phyloP scores from a whole-genome alignment of 2,888 invertebrate genomes.

The Amiota minor region DNA sequence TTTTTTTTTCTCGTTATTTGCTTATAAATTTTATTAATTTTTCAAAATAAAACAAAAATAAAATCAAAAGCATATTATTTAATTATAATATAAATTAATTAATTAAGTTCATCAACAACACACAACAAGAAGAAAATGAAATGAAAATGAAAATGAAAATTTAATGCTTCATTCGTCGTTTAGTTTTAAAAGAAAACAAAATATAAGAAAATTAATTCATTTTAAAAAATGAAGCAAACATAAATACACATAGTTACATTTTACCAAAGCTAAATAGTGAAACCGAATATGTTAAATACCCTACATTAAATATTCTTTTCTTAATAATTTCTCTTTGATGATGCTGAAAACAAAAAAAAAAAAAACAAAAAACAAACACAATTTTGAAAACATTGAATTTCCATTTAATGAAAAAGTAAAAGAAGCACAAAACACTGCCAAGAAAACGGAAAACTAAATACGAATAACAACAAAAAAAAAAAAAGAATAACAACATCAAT shows the following conservation, averaged over 20 bases:
- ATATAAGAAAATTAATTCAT: not conserved
- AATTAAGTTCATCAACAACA: conserved; percentile 1
- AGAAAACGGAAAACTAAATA: conserved; percentile 50
- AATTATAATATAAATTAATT: not conserved
- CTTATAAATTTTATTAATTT: not conserved
- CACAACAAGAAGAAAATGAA: not conserved
- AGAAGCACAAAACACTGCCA: conserved; percentile 58
- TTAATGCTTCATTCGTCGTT: not conserved
- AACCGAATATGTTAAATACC: not conserved
- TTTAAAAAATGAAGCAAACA: not conserved
- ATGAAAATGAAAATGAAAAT: not conserved
- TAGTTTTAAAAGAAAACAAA: not conserved
- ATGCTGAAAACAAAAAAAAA: conserved; percentile 1
- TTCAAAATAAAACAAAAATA: not conserved
- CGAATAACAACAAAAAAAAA: conserved; percentile 38
- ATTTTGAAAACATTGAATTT: not conserved
- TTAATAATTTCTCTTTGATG: not conserved
- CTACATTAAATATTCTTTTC: not conserved
- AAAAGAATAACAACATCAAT: conserved; percentile 39
- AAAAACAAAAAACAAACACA: not conserved
- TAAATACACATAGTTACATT: conserved; percentile 3
- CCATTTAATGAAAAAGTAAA: conserved; percentile 27
- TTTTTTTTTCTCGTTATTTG: conserved; percentile 1
- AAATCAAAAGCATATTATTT: not conserved
- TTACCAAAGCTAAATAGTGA: conserved; percentile 15